These are phyloP conservation scores for Nowickia ferox DNA, from an alignment of 2,888 invertebrate species.

Conservation along the genomic window DNA sequence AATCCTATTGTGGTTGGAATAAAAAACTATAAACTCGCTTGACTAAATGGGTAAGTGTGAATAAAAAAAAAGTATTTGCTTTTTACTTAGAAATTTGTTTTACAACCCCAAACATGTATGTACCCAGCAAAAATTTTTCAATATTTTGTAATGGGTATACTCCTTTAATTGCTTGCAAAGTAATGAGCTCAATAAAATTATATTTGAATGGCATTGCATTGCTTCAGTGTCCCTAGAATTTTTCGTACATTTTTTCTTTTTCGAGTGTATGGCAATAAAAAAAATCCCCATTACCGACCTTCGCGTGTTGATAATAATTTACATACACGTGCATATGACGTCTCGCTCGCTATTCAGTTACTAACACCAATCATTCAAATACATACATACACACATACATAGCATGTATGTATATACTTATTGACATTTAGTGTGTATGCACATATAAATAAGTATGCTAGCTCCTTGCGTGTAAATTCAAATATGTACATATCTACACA, in stretches of 20 bases:
- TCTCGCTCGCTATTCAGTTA: not conserved
- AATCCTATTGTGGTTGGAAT: too few relatives aligned
- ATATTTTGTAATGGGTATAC: too few relatives aligned
- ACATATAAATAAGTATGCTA: not conserved
- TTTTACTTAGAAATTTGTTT: too few relatives aligned
- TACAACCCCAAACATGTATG: too few relatives aligned
- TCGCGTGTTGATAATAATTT: constrained; percentile 67
- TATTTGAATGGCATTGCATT: too few relatives aligned
- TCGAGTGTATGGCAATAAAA: constrained; percentile 21
- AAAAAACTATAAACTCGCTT: too few relatives aligned
- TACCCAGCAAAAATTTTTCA: too few relatives aligned
- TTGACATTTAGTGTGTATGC: not conserved
- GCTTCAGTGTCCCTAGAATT: too few relatives aligned
- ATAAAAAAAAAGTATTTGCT: too few relatives aligned
- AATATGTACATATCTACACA: not conserved
- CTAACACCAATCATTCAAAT: not conserved
- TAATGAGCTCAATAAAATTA: too few relatives aligned
- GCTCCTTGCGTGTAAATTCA: not conserved
- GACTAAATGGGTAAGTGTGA: too few relatives aligned
- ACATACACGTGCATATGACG: constrained; percentile 26
- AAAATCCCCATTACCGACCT: constrained; percentile 56
- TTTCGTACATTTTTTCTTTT: not conserved
- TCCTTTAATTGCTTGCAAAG: too few relatives aligned
- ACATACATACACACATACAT: not conserved
- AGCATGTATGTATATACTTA: not conserved